phyloP scores from a whole-genome alignment of 2,888 invertebrate genomes.

The Tetramorium bicarinatum region DNA sequence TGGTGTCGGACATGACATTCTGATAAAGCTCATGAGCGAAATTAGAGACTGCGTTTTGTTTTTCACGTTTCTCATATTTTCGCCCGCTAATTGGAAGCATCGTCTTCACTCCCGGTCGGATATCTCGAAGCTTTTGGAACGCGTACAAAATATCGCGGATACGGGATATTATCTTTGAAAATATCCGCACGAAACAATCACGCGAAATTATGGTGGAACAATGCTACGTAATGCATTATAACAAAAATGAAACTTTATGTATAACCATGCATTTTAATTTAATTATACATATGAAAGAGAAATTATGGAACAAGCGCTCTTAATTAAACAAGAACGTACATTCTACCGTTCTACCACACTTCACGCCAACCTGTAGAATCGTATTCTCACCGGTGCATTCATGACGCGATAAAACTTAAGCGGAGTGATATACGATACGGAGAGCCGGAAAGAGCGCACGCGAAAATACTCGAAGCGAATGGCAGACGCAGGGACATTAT shows the following conservation, averaged over 20 bases:
- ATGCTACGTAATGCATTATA: not conserved
- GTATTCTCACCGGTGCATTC: constrained; percentile 21
- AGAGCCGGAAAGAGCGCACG: constrained; percentile 18
- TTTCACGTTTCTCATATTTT: constrained; percentile 33
- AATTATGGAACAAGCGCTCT: constrained; percentile 3
- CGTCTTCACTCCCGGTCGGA: not conserved
- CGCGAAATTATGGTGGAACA: constrained; percentile 4
- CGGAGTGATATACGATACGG: constrained; percentile 37
- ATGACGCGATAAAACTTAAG: constrained; percentile 15
- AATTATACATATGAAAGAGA: constrained; percentile 16
- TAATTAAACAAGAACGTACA: not conserved
- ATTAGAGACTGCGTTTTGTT: constrained; percentile 47
- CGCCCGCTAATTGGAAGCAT: constrained; percentile 29
- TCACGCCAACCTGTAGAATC: constrained; percentile 47
- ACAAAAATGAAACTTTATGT: constrained; percentile 20
- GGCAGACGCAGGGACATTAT: constrained; percentile 82
- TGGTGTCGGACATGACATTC: constrained; percentile 55
- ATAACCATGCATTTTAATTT: constrained; percentile 7
- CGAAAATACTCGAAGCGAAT: constrained; percentile 37
- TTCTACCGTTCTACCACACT: constrained; percentile 6
- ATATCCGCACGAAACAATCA: not conserved
- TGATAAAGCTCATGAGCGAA: constrained; percentile 52
- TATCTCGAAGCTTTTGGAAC: not conserved
- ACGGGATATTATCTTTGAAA: constrained; percentile 2
- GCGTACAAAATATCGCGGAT: not conserved